Conservation (phyloP, 2,797 vertebrate genomes). For the Graptemys geographica region DNA sequence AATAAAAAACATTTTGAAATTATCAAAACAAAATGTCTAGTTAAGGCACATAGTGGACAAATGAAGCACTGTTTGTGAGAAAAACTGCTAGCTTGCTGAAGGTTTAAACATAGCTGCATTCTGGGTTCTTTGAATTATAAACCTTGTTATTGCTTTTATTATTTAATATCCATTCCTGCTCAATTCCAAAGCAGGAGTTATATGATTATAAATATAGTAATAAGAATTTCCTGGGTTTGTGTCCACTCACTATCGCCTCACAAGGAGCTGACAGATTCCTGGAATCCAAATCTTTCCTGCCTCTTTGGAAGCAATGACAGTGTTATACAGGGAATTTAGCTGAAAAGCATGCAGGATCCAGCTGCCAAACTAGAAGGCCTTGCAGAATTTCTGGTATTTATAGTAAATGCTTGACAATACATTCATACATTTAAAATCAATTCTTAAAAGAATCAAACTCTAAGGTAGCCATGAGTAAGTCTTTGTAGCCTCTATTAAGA, state of each 20-base stretch:
- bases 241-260: background rate
- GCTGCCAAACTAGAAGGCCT: background rate
- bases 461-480: background rate
- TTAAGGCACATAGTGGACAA: background rate
- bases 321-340: background rate
- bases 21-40: background rate
- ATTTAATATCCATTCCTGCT: background rate
- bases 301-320: background rate
- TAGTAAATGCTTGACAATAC: background rate
- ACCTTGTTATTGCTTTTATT: background rate
- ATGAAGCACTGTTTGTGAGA: background rate
- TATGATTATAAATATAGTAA: background rate
- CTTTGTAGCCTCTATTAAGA: constrained; percentile 27
- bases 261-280: background rate
- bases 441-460: background rate
- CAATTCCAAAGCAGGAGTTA: background rate
- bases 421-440: background rate
- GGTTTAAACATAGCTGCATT: background rate
- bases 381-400: background rate
- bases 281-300: background rate
- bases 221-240: background rate
- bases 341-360: background rate
- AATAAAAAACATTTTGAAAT: background rate
- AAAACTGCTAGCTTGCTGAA: background rate
- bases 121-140: background rate